Percentiles rank a stretch among this genome's conserved stretches.
phyloP scores from a whole-genome alignment of 2,888 invertebrate species.

The Marasmarcha lunaedactyla region DNA sequence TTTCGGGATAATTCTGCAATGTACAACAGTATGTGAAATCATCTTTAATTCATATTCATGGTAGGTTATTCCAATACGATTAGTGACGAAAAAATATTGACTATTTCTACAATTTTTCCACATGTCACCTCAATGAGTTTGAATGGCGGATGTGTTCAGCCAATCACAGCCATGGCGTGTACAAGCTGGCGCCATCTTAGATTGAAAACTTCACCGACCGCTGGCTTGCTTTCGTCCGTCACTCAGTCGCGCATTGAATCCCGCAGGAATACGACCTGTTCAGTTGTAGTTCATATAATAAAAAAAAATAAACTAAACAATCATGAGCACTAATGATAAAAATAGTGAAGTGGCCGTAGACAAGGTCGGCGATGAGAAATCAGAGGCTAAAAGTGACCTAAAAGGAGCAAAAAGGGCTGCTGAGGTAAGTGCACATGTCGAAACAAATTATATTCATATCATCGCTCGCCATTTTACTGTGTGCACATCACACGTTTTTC shows the following conservation, averaged over 20 bases:
- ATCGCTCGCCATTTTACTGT: conserved; percentile 68
- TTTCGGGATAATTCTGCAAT: no score
- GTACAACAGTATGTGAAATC: no score
- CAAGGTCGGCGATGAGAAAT: conserved; percentile 84
- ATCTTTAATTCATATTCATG: not conserved
- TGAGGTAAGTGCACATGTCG: conserved; percentile 79
- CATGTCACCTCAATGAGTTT: conserved; percentile 44
- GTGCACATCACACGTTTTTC: conserved; percentile 21
- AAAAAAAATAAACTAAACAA: conserved; percentile 58
- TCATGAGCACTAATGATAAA: conserved; percentile 77
- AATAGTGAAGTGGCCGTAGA: conserved; percentile 87
- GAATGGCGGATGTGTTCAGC: conserved; percentile 45
- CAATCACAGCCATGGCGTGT: conserved; percentile 46
- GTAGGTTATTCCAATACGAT: not conserved
- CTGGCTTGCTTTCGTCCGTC: conserved; percentile 56
- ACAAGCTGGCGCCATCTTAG: conserved; percentile 83
- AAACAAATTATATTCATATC: conserved; percentile 49
- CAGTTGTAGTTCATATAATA: conserved; percentile 44
- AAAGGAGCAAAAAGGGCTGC: conserved; percentile 91
- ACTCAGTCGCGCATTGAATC: conserved; percentile 79
- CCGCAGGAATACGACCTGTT: conserved; percentile 63
- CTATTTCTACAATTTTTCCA: conserved; percentile 20
- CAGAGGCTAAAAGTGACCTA: conserved; percentile 83
- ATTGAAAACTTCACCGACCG: conserved; percentile 80
- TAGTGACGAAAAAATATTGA: not conserved